Percentiles rank a stretch among this genome's conserved stretches.
Evolutionary conservation across 1,140 invertebrate genomes (phyloP).

Genomic region (Rhyacophila brunnea): DNA sequence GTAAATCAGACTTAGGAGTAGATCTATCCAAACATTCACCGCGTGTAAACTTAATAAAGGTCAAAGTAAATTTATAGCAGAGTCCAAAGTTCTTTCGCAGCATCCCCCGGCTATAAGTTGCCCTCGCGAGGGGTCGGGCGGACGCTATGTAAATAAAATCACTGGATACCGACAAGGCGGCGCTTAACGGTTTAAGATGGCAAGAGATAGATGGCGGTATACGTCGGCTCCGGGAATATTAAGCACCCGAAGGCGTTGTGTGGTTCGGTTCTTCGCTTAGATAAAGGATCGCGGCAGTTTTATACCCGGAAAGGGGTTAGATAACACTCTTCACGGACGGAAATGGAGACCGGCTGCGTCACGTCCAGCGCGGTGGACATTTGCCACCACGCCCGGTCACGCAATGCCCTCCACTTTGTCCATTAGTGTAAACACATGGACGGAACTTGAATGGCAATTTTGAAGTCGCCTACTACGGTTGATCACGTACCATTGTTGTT

Average conservation of each 20-base stretch:
- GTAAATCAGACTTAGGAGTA: constrained; percentile 20
- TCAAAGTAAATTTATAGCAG: constrained; percentile 34
- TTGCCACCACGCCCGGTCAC: constrained; percentile 7
- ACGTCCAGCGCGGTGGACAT: constrained; percentile 8
- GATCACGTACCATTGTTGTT: too few species aligned
- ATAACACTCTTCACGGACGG: constrained; percentile 5
- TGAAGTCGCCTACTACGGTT: too few species aligned
- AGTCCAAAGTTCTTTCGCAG: constrained; percentile 30
- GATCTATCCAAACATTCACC: constrained; percentile 24
- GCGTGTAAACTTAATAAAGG: constrained; percentile 36
- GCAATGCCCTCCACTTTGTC: not conserved
- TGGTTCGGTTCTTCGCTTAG: constrained; percentile 18
- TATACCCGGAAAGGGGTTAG: not conserved
- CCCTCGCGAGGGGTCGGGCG: constrained; percentile 3
- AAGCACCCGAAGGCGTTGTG: not conserved
- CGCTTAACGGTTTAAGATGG: constrained; percentile 33
- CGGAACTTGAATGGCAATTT: not conserved
- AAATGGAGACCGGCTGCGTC: constrained; percentile 1
- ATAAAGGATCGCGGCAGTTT: not conserved
- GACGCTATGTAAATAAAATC: constrained; percentile 35
- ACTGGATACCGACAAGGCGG: constrained; percentile 24
- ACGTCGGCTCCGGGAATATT: constrained; percentile 24
- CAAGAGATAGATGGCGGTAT: constrained; percentile 30
- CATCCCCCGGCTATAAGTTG: constrained; percentile 21
- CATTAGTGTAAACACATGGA: constrained; percentile 3